A percentile compares a stretch with the other conserved stretches of the same genome.
phyloP scores from a whole-genome alignment of 2,113 vertebrate species.

The Blennius ocellaris region DNA sequence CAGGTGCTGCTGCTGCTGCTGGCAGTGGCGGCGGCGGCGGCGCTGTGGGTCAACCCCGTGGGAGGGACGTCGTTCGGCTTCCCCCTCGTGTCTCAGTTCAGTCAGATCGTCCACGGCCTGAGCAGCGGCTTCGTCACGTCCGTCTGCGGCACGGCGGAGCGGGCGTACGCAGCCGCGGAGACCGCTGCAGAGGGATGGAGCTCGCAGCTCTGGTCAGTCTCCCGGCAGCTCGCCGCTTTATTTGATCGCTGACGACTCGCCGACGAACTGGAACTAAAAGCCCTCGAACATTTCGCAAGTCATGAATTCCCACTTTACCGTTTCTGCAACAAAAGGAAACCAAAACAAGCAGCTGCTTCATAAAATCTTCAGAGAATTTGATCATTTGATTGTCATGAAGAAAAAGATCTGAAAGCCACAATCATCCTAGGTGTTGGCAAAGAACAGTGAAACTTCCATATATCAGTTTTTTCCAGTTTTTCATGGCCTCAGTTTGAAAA shows the following conservation, averaged over 20 bases:
- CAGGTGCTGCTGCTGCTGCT: slow-evolving; percentile 46
- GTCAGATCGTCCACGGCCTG: slow-evolving; percentile 40
- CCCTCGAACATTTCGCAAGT: no score
- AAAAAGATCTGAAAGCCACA: no score
- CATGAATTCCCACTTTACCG: no score
- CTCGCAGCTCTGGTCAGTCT: slow-evolving; percentile 36
- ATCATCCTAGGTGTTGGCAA: no score
- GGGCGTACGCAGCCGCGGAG: not conserved
- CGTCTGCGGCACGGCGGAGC: slow-evolving; percentile 20
- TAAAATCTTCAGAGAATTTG: no score
- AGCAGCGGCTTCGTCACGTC: slow-evolving; percentile 40
- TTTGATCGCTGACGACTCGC: slow-evolving; percentile 38
- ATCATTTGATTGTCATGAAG: no score
- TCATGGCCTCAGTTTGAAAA: no score
- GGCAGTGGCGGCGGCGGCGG: slow-evolving; percentile 26
- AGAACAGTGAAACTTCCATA: no score
- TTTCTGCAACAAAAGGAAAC: no score
- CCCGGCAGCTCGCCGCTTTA: slow-evolving; percentile 52
- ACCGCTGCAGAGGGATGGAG: slow-evolving; percentile 24
- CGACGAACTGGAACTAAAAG: slow-evolving; percentile 19
- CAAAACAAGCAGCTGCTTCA: no score
- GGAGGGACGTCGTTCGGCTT: slow-evolving; percentile 34
- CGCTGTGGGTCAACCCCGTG: slow-evolving; percentile 51
- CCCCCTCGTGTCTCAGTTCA: slow-evolving; percentile 49
- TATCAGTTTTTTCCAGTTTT: no score